Base-by-base conservation (phyloP, 2,113 vertebrate genomes). In the Nothoprocta perdicaria region DNA sequence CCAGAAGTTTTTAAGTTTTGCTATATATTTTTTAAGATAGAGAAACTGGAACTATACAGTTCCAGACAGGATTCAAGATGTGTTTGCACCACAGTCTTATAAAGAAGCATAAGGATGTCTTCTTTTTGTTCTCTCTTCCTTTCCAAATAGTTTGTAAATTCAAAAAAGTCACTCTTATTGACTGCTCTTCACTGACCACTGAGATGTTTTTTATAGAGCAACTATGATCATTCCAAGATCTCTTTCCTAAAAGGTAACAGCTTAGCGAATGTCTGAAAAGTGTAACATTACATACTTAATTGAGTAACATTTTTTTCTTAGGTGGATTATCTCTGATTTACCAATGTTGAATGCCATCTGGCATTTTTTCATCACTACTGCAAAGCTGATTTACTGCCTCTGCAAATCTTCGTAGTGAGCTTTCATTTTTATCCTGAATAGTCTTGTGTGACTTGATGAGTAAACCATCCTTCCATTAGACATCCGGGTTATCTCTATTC, bases 301-400 rank as follows among this genome's bases (percentile, higher is more conserved):
- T 76, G 48, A 73, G 10, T 21, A 24, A 3, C 5, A 55, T 1
- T 1, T 27, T 86, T 50, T 79, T 62, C 80, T 92, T 26, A 81
- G 69, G 62, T 78, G 52, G 12, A 6, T 84, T 72, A 76, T 21
- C 24, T 81, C 62, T 89, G 89, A 92, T 92, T 86, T 82, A 86
- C 66, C 94, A 92, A 4, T 0, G 0, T 22, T 84, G 71, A 73
- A 92, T 93, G 90, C 45, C 48, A 60, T 53, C 53, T 69, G 72
- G 26, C 53, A 74, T 77, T 89, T 89, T 88, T 92, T 65, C 5
- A 4, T 77, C 53, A 31, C 10, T 38, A 26, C 19, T 74, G 45
- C 12, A 2, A 41, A 69, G 45, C 29, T 94, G 87, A 94, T 86
- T 93, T 82, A 89, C 87, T 91, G 67, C 29, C 15, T 82, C 67